Evolutionary conservation across 1,140 invertebrate genomes (phyloP), one percentile per base, ranked within the genome.

Genomic region (Drosophila neocordata): DNA sequence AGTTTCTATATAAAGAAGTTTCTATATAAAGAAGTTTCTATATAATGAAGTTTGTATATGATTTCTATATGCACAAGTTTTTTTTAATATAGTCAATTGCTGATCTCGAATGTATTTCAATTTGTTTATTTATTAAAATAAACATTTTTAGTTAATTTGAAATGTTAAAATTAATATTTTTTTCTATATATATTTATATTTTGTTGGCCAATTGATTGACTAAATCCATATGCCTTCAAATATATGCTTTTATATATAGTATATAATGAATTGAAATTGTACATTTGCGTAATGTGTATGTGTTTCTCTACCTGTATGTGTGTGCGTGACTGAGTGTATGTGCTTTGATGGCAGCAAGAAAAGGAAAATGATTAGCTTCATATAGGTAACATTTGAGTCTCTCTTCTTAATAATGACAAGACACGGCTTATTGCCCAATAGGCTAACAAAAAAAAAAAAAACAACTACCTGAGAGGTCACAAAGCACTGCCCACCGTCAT

Each of bases 201-300:
- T 3, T 31, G 27, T 31, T 31, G 7, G 27, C 27, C 27, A 31
- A 27, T n/a, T 24, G n/a, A 35, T 38, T 20, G 18, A 13, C 5
- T 12, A n/a, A n/a, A 4, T 11, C 57, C 15, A 59, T 59, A 18
- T 38, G 35, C 8, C 53, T 34, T 2, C 34, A 2, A 12, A 18
- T 18, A 48, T 53, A 7, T 53, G 11, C 22, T 13, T 53, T 53
- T 27, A 31, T 22, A 20, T 12, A 35, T 35, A 15, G 53, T 37
- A 34, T 37, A 34, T 53, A 71, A 59, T 75, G 74, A 78, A 87
- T 85, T 88, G 78, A 87, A 88, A 83, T 87, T 75, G 62, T 76
- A 68, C 83, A 87, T 88, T 76, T 87, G 73, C 65, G 75, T 81
- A 87, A 88, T 76, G 65, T 64, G 31, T 72, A 59, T 51, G 37